Evolutionary conservation across 2,113 vertebrate genomes (phyloP).

Genomic region (Smithornis capensis): DNA sequence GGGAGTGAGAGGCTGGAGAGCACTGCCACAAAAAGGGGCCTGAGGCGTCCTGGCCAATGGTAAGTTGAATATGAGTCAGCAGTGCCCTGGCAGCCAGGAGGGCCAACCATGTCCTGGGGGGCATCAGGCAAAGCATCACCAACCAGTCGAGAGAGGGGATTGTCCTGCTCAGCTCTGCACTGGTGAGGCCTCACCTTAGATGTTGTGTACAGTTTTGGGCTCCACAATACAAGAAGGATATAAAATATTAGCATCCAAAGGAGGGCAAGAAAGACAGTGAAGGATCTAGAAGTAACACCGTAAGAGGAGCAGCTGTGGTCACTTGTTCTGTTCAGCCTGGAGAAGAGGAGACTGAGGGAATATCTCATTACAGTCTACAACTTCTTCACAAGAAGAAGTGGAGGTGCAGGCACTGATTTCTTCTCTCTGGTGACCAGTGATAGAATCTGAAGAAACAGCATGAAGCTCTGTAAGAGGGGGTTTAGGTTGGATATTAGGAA

Average conservation of each 20-base stretch:
- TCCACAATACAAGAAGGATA: rapidly evolving
- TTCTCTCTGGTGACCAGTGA: neutral
- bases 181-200: rapidly evolving
- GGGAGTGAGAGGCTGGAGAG: neutral
- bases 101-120: rapidly evolving
- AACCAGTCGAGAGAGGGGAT: rapidly evolving
- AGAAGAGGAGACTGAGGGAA: neutral
- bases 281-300: rapidly evolving
- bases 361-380: neutral
- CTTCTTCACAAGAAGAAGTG: neutral
- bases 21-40: neutral
- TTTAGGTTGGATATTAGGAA: neutral
- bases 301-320: rapidly evolving
- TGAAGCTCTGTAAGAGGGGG: neutral
- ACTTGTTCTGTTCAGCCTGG: neutral
- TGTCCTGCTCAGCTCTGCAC: rapidly evolving
- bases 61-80: rapidly evolving
- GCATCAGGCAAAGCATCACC: neutral
- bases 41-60: neutral
- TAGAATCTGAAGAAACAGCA: rapidly evolving
- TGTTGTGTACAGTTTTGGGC: neutral
- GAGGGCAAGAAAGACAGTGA: rapidly evolving
- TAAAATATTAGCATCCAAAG: neutral
- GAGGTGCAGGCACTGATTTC: neutral
- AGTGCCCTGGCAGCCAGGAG: neutral